These are phyloP conservation scores for Perognathus longimembris DNA, from an alignment of 2,113 vertebrate genomes.

Conservation along the genomic window DNA sequence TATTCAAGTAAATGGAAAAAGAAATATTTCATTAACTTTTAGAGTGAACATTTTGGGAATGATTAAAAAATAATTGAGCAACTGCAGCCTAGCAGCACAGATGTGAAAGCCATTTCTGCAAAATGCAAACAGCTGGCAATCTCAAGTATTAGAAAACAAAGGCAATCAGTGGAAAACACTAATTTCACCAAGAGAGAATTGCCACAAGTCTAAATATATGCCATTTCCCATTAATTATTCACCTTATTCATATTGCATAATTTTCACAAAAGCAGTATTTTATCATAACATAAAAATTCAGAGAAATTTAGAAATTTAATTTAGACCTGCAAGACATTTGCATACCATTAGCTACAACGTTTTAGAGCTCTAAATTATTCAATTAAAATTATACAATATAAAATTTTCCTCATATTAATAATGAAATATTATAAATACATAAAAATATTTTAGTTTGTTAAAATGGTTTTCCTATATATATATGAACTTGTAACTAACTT, in stretches of 20 bases:
- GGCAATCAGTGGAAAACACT: background rate
- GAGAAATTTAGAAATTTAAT: constrained; percentile 27
- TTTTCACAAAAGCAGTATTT: background rate
- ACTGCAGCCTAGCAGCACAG: constrained; percentile 24
- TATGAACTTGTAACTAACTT: background rate
- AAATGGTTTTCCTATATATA: background rate
- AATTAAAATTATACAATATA: background rate
- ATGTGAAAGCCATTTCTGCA: background rate
- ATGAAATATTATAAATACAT: background rate
- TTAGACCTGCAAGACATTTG: background rate
- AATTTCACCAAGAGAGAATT: constrained; percentile 47
- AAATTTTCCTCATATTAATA: background rate
- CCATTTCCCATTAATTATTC: constrained; percentile 27
- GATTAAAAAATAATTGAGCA: constrained; percentile 22
- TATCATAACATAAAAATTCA: background rate
- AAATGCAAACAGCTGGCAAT: constrained; percentile 29
- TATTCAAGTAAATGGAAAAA: background rate
- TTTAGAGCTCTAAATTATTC: no score
- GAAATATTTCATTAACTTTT: constrained; percentile 26
- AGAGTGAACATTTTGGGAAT: background rate
- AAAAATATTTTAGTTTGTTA: background rate
- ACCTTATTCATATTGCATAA: background rate
- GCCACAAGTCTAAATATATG: background rate
- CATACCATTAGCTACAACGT: background rate
- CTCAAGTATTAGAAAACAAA: constrained; percentile 40